These are phyloP conservation scores for Eustalomyia histrio DNA, from an alignment of 2,888 invertebrate genomes.

Conservation along the genomic window DNA sequence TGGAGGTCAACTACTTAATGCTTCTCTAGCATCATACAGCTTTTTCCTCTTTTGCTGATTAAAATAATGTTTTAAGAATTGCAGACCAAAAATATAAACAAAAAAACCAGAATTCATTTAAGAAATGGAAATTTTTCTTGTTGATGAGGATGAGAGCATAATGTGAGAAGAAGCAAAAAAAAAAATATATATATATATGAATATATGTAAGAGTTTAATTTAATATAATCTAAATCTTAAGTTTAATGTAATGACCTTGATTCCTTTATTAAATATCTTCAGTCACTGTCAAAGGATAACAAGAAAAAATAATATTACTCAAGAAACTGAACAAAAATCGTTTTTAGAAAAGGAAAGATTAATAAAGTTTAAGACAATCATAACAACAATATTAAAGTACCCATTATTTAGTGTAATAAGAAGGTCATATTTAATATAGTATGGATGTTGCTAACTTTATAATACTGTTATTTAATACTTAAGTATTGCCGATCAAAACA, in stretches of 20 bases:
- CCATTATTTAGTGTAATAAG: too few species aligned
- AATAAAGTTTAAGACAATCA: too few species aligned
- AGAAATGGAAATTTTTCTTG: constrained; percentile 5
- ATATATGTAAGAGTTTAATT: neutral
- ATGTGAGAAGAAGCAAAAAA: neutral
- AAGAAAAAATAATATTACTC: neutral
- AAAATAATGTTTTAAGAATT: neutral
- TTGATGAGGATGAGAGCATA: neutral
- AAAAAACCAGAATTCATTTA: neutral
- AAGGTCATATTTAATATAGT: too few species aligned
- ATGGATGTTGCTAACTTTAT: too few species aligned
- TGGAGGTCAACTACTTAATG: constrained; percentile 6
- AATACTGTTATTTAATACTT: too few species aligned
- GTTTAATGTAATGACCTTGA: constrained; percentile 6
- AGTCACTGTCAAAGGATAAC: constrained; percentile 6
- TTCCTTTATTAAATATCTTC: constrained; percentile 7
- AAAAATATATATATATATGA: too few species aligned
- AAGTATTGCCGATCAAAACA: too few species aligned
- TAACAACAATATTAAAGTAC: too few species aligned
- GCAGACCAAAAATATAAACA: neutral
- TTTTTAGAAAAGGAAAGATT: too few species aligned
- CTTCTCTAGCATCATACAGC: constrained; percentile 3
- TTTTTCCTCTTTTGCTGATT: neutral
- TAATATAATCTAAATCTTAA: constrained; percentile 5
- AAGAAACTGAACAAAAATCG: too few species aligned